Evolutionary conservation across 2,888 invertebrate species (phyloP).

Genomic region (Ormyrus labotus): DNA sequence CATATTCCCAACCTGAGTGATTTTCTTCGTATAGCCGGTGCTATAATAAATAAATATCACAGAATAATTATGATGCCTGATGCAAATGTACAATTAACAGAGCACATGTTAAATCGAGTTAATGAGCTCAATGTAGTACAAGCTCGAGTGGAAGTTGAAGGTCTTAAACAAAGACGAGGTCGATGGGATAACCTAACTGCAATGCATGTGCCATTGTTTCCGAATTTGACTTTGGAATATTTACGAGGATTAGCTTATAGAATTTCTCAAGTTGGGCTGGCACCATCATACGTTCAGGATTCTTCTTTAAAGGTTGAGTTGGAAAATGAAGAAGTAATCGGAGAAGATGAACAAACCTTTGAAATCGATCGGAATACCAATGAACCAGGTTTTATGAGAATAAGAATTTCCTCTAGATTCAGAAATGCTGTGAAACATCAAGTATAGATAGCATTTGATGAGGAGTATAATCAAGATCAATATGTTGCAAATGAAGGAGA

Average conservation of each 20-base stretch:
- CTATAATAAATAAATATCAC: constrained; percentile 52
- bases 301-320: constrained; percentile 35
- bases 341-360: too few species aligned
- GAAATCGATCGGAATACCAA: constrained; percentile 33
- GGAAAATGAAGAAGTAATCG: constrained; percentile 27
- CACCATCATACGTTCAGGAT: constrained; percentile 42
- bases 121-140: constrained; percentile 48
- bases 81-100: constrained; percentile 36
- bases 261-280: constrained; percentile 43
- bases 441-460: constrained; percentile 43
- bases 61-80: constrained; percentile 31
- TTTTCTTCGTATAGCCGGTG: constrained; percentile 52
- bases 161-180: constrained; percentile 51
- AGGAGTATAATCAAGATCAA: not conserved
- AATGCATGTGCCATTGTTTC: constrained; percentile 37
- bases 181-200: constrained; percentile 25
- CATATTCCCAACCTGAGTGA: constrained; percentile 18
- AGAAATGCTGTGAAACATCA: constrained; percentile 27
- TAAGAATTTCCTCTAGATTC: constrained; percentile 46
- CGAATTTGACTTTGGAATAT: constrained; percentile 41
- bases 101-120: constrained; percentile 34
- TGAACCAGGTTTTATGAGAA: constrained; percentile 38
- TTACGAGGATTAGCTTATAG: constrained; percentile 50
- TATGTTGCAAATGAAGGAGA: constrained; percentile 1
- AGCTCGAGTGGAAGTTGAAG: constrained; percentile 49